These are phyloP conservation scores for Pteruthius melanotis DNA, from an alignment of 2,113 vertebrate species.

Conservation along the genomic window DNA sequence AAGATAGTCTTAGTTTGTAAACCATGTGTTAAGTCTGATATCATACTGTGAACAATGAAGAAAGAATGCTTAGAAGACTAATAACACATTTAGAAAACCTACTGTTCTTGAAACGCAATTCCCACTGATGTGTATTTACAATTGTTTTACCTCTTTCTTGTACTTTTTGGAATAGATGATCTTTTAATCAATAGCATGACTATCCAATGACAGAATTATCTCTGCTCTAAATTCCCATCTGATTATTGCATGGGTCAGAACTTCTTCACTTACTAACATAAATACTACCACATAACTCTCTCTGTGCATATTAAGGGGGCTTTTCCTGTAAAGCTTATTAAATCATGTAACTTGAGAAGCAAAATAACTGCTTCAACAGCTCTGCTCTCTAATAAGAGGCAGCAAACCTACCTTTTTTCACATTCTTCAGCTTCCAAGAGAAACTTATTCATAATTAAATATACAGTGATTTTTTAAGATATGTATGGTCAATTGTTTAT, in stretches of 20 bases:
- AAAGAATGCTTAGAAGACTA: not conserved
- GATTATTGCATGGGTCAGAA: constrained; percentile 4
- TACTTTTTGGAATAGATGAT: not conserved
- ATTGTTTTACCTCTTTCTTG: not conserved
- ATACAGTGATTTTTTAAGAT: not conserved
- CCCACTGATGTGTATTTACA: not conserved
- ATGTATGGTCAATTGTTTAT: not conserved
- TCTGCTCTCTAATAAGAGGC: not conserved
- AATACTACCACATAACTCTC: not conserved
- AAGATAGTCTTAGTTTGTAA: not conserved
- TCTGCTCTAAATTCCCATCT: not conserved
- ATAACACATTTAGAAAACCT: not conserved
- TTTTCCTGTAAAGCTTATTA: not conserved
- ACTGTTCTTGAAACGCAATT: not conserved
- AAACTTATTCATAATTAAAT: not conserved
- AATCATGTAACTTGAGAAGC: not conserved
- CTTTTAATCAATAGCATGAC: not conserved
- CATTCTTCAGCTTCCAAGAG: not conserved
- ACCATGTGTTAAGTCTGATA: not conserved
- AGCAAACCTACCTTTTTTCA: not conserved
- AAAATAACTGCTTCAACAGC: not conserved
- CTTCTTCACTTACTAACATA: not conserved
- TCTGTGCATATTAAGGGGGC: not conserved
- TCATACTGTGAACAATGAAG: not conserved
- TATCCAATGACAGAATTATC: not conserved